Evolutionary conservation across 2,888 invertebrate species (phyloP).

Genomic region (Xiphydria camelus): DNA sequence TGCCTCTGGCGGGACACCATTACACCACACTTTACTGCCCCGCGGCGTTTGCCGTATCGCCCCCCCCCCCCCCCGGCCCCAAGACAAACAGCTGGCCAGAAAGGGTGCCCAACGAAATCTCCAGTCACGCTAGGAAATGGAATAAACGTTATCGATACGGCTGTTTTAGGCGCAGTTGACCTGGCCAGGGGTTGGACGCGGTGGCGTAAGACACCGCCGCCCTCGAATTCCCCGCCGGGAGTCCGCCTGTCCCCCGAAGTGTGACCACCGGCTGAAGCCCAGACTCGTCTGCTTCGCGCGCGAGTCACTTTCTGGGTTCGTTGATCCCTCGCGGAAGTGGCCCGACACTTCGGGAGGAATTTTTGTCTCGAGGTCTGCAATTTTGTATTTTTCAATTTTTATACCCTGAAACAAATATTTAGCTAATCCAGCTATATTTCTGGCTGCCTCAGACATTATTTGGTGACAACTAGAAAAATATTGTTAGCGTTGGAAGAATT

Average conservation of each 20-base stretch:
- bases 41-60: too few relatives aligned
- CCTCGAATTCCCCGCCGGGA: background rate
- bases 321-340: slow-evolving; percentile 1
- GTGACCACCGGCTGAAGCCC: slow-evolving; percentile 10
- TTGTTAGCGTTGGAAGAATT: too few relatives aligned
- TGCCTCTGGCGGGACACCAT: slow-evolving; percentile 33
- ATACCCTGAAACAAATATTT: background rate
- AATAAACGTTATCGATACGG: slow-evolving; percentile 32
- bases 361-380: too few relatives aligned
- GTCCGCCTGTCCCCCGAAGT: background rate
- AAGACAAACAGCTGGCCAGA: slow-evolving; percentile 22
- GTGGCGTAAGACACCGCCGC: slow-evolving; percentile 2
- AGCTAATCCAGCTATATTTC: too few relatives aligned
- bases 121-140: slow-evolving; percentile 35
- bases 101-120: slow-evolving; percentile 33
- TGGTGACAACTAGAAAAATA: too few relatives aligned
- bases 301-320: slow-evolving; percentile 8
- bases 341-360: too few relatives aligned
- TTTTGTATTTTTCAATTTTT: background rate
- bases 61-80: too few relatives aligned
- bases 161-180: slow-evolving; percentile 14
- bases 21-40: background rate
- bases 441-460: too few relatives aligned
- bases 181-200: background rate
- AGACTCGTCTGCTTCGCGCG: background rate